These are phyloP conservation scores for Gavialis gangeticus DNA, from an alignment of 2,113 vertebrate genomes.

Conservation along the genomic window DNA sequence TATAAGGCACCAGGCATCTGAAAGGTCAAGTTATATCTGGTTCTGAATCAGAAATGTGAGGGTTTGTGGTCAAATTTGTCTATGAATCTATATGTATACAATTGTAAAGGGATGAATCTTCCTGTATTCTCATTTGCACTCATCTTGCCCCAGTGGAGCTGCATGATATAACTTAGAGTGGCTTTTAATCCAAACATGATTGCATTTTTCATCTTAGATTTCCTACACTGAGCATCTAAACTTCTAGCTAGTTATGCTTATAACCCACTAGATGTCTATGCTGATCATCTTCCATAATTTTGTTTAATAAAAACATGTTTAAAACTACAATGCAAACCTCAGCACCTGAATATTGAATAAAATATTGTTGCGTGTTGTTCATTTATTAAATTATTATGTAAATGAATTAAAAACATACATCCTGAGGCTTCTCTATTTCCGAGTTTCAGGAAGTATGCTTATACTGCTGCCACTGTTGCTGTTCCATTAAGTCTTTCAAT, in stretches of 20 bases:
- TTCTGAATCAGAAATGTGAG: conserved; percentile 5
- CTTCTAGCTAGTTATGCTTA: conserved; percentile 4
- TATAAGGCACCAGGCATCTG: background rate
- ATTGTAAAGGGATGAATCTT: background rate
- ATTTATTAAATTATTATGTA: conserved; percentile 33
- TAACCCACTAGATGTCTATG: conserved; percentile 8
- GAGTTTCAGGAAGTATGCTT: background rate
- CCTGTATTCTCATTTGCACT: conserved; percentile 47
- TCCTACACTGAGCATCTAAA: background rate
- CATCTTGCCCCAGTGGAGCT: conserved; percentile 21
- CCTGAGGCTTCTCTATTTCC: conserved; percentile 49
- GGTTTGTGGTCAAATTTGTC: conserved; percentile 44
- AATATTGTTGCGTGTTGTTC: background rate
- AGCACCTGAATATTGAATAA: conserved; percentile 48
- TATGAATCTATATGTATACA: conserved; percentile 40
- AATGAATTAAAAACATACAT: conserved; percentile 36
- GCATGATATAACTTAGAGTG: conserved; percentile 53
- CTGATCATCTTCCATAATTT: conserved; percentile 39
- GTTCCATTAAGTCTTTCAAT: background rate
- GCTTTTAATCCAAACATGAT: conserved; percentile 20
- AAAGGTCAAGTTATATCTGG: background rate
- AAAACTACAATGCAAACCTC: background rate
- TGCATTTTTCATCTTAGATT: background rate
- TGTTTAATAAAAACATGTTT: conserved; percentile 35
- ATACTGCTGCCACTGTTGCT: conserved; percentile 15